Evolutionary conservation across 2,797 vertebrate species (phyloP).

Genomic region (Hephaestus fuliginosus): DNA sequence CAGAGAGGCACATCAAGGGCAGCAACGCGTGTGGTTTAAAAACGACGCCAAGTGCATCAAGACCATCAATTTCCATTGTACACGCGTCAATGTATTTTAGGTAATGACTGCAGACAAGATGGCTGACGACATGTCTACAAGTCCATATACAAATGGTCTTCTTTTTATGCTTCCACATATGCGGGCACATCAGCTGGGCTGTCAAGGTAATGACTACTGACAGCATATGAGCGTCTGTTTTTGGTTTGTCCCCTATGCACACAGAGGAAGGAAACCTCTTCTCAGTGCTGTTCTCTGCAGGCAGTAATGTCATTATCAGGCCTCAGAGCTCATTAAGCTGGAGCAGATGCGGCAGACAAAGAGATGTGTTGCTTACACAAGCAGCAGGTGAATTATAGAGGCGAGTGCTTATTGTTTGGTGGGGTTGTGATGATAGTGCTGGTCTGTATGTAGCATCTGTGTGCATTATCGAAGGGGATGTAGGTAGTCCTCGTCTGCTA

Average conservation of each 20-base stretch:
- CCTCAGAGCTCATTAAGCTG: constrained; percentile 74
- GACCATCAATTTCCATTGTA: constrained; percentile 24
- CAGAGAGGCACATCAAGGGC: constrained; percentile 9
- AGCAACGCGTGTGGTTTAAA: constrained; percentile 10
- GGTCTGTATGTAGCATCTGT: constrained; percentile 11
- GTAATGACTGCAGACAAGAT: constrained; percentile 50
- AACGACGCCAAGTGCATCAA: background rate
- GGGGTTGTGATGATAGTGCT: background rate
- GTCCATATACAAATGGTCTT: constrained; percentile 3
- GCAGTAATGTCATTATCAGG: constrained; percentile 74
- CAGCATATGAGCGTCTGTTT: constrained; percentile 60
- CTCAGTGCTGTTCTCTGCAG: constrained; percentile 53
- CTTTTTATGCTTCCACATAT: constrained; percentile 15
- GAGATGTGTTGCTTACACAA: constrained; percentile 60
- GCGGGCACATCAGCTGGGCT: constrained; percentile 40
- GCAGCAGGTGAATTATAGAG: constrained; percentile 65
- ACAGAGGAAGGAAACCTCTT: constrained; percentile 55
- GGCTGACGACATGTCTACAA: constrained; percentile 47
- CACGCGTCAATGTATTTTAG: constrained; percentile 35
- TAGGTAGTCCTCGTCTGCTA: background rate
- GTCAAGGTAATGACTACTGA: constrained; percentile 66
- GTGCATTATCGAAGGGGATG: background rate
- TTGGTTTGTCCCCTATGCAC: constrained; percentile 43
- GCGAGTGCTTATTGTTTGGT: constrained; percentile 3
- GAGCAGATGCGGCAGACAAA: constrained; percentile 75